Conservation (phyloP, 2,797 vertebrate species). For the Linurgus olivaceus region DNA sequence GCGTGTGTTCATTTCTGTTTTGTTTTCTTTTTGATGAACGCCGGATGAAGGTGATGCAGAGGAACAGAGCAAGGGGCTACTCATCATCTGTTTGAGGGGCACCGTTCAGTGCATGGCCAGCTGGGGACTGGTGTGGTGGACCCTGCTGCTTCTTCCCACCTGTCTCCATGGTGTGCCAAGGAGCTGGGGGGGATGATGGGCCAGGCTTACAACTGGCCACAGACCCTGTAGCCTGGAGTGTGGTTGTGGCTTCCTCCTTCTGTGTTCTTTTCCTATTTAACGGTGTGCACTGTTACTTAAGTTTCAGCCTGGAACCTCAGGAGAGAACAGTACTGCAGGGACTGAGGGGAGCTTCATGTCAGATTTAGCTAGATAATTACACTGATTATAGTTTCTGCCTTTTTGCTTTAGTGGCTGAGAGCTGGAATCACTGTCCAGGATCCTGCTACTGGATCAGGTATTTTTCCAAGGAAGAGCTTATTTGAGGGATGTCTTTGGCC, state of each 20-base stretch:
- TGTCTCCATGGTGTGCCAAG: not conserved
- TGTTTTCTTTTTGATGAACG: slow-evolving; percentile 51
- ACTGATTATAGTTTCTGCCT: slow-evolving; percentile 31
- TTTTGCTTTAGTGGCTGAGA: slow-evolving; percentile 9
- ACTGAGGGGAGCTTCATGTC: slow-evolving; percentile 7
- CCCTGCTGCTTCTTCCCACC: not conserved
- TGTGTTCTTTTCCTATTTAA: slow-evolving; percentile 15
- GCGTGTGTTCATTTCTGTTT: slow-evolving; percentile 49
- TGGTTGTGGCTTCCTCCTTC: slow-evolving; percentile 13
- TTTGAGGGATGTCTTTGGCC: not conserved
- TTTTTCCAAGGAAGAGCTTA: not conserved
- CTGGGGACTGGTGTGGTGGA: not conserved
- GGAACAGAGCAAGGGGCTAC: not conserved
- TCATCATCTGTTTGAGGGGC: not conserved
- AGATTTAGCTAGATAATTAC: slow-evolving; percentile 22
- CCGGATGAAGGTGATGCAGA: slow-evolving; percentile 3
- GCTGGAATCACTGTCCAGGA: not conserved
- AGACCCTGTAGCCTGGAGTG: not conserved
- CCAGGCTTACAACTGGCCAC: not conserved
- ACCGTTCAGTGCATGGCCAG: not conserved
- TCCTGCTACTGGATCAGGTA: not conserved
- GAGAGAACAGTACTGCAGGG: slow-evolving; percentile 46
- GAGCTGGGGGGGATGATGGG: slow-evolving; percentile 10
- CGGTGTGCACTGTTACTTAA: slow-evolving; percentile 51
- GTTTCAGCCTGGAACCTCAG: slow-evolving; percentile 51